Conservation (phyloP, 2,113 vertebrate genomes). For the Rhodinocichla rosea region DNA sequence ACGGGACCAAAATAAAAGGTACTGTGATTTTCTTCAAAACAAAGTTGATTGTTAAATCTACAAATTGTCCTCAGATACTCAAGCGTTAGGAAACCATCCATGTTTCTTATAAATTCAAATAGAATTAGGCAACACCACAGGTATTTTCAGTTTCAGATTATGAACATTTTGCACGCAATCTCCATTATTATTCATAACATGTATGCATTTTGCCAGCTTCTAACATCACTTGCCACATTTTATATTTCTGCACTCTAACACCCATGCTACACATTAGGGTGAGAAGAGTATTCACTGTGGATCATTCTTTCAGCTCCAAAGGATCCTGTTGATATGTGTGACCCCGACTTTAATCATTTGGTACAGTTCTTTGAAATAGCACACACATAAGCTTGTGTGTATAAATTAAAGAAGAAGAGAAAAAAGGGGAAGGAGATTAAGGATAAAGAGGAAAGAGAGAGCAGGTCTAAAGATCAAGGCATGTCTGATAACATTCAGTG, state of each 20-base stretch:
- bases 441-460: not conserved
- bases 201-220: not conserved
- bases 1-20: not conserved
- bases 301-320: not conserved
- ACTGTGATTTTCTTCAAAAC: not conserved
- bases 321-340: not conserved
- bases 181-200: not conserved
- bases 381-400: accelerated
- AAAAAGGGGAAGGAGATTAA: not conserved
- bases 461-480: not conserved
- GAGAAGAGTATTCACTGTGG: not conserved
- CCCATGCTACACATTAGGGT: not conserved
- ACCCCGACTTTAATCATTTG: not conserved
- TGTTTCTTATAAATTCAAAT: not conserved
- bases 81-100: not conserved
- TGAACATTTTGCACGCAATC: not conserved
- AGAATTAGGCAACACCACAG: not conserved
- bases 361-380: not conserved
- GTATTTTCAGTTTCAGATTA: not conserved
- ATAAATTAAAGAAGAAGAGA: not conserved
- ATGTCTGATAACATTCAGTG: not conserved
- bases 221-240: not conserved
- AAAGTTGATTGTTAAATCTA: not conserved
- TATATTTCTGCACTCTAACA: not conserved
- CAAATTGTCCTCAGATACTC: not conserved